phyloP scores from a whole-genome alignment of 1,140 invertebrate species.

The Scaptomyza pallida region DNA sequence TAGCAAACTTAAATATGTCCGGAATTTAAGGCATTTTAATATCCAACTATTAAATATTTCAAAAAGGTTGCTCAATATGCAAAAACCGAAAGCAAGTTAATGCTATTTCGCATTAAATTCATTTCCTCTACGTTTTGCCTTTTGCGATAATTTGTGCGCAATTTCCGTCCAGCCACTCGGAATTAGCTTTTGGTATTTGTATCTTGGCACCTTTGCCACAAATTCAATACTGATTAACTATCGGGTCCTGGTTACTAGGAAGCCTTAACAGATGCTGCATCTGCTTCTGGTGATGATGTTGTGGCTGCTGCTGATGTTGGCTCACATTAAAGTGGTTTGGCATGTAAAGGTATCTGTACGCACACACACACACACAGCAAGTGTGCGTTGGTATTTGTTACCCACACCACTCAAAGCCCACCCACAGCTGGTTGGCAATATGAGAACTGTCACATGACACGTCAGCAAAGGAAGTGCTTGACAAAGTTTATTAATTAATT shows the following conservation, averaged over 20 bases:
- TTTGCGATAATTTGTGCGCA: background rate
- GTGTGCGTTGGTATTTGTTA: constrained; percentile 22
- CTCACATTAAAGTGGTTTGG: constrained; percentile 27
- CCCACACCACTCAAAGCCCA: background rate
- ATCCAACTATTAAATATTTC: background rate
- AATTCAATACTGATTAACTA: constrained; percentile 55
- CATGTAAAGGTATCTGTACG: constrained; percentile 12
- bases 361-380: constrained; percentile 1
- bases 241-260: constrained; percentile 10
- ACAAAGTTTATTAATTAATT: constrained; percentile 82
- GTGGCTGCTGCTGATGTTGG: background rate
- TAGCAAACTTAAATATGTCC: background rate
- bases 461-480: constrained; percentile 73
- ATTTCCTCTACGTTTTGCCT: background rate
- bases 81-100: background rate
- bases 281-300: no score
- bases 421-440: constrained; percentile 50
- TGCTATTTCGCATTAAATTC: background rate
- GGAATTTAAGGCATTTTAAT: background rate
- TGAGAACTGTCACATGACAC: constrained; percentile 74
- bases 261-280: constrained; percentile 1
- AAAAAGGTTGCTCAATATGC: background rate
- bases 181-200: constrained; percentile 40
- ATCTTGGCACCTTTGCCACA: constrained; percentile 24
- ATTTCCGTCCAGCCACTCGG: background rate